These are phyloP conservation scores for Seira ritae DNA, from an alignment of 2,888 invertebrate genomes.

Conservation along the genomic window DNA sequence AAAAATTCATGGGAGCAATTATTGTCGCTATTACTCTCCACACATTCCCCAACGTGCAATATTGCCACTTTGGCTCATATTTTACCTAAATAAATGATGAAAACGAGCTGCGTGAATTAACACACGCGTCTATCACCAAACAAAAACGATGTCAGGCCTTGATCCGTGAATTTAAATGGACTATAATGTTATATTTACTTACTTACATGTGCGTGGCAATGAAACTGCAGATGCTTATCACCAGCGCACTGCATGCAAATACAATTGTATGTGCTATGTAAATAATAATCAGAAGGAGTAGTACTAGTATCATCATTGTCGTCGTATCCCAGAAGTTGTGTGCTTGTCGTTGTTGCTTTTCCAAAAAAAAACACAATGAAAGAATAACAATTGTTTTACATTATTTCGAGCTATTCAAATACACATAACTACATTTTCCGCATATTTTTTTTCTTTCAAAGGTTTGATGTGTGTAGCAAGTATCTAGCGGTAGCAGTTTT, in stretches of 20 bases:
- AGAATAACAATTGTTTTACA: no score
- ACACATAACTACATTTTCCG: neutral
- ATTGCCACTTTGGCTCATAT: neutral
- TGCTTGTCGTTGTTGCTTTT: no score
- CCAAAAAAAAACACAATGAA: no score
- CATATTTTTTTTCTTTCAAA: neutral
- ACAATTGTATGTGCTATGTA: no score
- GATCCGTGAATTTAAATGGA: neutral
- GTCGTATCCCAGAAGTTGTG: no score
- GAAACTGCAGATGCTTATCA: no score
- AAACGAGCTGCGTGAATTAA: neutral
- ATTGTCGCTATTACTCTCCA: conserved; percentile 12
- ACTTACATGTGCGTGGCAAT: no score
- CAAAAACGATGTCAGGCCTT: neutral
- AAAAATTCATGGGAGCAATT: conserved; percentile 14
- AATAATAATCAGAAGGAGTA: no score
- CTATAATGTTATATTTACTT: neutral
- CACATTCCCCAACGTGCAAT: neutral
- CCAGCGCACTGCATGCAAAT: no score
- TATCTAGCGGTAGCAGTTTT: neutral
- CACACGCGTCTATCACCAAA: conserved; percentile 12
- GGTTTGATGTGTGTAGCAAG: neutral
- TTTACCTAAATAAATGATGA: conserved; percentile 4
- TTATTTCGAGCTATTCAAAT: no score
- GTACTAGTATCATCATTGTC: no score